These are phyloP conservation scores for Drosophila hawaiiensis DNA, from an alignment of 2,888 invertebrate genomes.

Conservation along the genomic window DNA sequence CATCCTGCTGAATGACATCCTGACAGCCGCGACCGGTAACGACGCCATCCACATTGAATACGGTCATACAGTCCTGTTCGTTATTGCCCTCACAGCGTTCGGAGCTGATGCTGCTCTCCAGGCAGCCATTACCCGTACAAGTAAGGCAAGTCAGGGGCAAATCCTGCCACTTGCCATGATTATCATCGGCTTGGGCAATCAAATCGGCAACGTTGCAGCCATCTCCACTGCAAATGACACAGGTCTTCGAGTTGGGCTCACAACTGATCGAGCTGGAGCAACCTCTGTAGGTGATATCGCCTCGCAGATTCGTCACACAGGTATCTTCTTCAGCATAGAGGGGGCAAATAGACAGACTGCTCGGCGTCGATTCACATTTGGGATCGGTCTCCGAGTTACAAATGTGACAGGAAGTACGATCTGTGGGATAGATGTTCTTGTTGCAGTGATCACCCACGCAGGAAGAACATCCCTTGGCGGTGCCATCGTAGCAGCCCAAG, in stretches of 20 bases:
- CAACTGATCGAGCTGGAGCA: constrained; percentile 75
- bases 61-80: constrained; percentile 81
- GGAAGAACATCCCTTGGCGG: constrained; percentile 64
- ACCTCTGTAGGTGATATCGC: constrained; percentile 73
- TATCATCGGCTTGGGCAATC: constrained; percentile 67
- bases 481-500: constrained; percentile 75
- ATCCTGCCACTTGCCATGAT: constrained; percentile 84
- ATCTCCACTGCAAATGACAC: constrained; percentile 66
- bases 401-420: constrained; percentile 76
- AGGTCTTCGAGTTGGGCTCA: constrained; percentile 64
- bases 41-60: constrained; percentile 65
- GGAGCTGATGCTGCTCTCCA: constrained; percentile 5
- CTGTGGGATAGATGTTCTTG: constrained; percentile 64
- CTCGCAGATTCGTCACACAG: constrained; percentile 74
- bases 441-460: constrained; percentile 77
- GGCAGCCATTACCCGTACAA: constrained; percentile 70
- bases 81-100: constrained; percentile 76
- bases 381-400: constrained; percentile 72
- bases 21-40: constrained; percentile 79
- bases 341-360: constrained; percentile 69
- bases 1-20: constrained; percentile 62
- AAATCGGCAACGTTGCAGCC: constrained; percentile 80
- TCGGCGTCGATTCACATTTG: constrained; percentile 68
- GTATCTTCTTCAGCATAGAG: constrained; percentile 65
- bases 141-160: constrained; percentile 77